These are phyloP conservation scores for Polydrusus tereticollis DNA, from an alignment of 2,888 invertebrate genomes.

Conservation along the genomic window DNA sequence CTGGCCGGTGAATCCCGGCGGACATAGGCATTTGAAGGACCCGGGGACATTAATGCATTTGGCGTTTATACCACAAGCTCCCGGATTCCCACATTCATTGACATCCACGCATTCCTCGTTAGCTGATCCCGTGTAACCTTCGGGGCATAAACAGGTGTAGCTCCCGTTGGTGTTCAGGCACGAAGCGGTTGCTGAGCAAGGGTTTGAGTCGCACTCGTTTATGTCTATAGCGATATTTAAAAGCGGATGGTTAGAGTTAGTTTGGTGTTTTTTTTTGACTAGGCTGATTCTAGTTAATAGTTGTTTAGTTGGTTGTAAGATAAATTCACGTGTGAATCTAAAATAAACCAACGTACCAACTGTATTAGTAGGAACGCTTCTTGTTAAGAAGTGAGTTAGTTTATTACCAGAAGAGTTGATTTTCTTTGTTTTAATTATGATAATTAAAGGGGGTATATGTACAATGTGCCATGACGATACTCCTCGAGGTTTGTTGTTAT, in stretches of 20 bases:
- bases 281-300: neutral
- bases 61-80: constrained; percentile 81
- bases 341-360: constrained; percentile 1
- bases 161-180: constrained; percentile 84
- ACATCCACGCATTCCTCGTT: constrained; percentile 77
- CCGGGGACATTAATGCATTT: constrained; percentile 87
- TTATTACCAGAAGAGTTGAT: constrained; percentile 25
- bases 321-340: neutral
- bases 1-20: constrained; percentile 81
- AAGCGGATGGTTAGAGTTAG: constrained; percentile 25
- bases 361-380: neutral
- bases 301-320: neutral
- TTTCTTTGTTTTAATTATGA: constrained; percentile 14
- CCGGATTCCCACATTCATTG: constrained; percentile 77
- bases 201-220: constrained; percentile 78
- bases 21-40: constrained; percentile 82
- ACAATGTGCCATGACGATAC: neutral
- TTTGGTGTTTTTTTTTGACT: constrained; percentile 40
- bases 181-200: constrained; percentile 78
- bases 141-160: constrained; percentile 80
- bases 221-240: constrained; percentile 71
- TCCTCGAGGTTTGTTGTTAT: neutral
- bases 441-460: neutral
- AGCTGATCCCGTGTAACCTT: constrained; percentile 75
- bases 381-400: constrained; percentile 34